phyloP scores from a whole-genome alignment of 2,797 vertebrate species.

The Borostomias antarcticus region DNA sequence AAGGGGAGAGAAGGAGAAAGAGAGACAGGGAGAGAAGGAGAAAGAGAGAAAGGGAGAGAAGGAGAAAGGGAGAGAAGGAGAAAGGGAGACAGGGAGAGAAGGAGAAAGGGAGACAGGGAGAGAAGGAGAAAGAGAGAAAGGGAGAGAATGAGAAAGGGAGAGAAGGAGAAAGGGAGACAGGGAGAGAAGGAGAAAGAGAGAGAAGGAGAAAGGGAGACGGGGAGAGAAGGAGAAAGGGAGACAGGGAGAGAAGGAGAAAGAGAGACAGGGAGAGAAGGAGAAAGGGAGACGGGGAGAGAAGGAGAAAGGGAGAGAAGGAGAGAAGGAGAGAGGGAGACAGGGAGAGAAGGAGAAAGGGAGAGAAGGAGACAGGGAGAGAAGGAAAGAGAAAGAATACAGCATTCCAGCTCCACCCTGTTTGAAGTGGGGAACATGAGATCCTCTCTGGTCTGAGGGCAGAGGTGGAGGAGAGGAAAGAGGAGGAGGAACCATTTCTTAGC shows the following conservation, averaged over 20 bases:
- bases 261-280: not conserved
- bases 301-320: not conserved
- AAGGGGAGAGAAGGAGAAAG: not conserved
- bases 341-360: not conserved
- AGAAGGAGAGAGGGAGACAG: not conserved
- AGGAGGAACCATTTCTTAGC: not conserved
- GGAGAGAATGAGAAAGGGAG: not conserved
- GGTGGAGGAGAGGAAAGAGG: not conserved
- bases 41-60: not conserved
- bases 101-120: no score
- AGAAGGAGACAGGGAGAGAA: not conserved
- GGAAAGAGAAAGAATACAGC: not conserved
- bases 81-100: not conserved
- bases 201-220: not conserved
- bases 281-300: not conserved
- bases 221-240: no score
- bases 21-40: not conserved
- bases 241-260: not conserved
- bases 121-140: not conserved
- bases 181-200: not conserved
- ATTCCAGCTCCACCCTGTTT: not conserved
- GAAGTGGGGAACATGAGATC: not conserved
- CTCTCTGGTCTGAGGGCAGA: not conserved
- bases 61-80: not conserved
- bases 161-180: no score